These are phyloP conservation scores for Zoanthus gigantus DNA, from an alignment of 92 coral and sea anemone genomes.

Conservation along the genomic window DNA sequence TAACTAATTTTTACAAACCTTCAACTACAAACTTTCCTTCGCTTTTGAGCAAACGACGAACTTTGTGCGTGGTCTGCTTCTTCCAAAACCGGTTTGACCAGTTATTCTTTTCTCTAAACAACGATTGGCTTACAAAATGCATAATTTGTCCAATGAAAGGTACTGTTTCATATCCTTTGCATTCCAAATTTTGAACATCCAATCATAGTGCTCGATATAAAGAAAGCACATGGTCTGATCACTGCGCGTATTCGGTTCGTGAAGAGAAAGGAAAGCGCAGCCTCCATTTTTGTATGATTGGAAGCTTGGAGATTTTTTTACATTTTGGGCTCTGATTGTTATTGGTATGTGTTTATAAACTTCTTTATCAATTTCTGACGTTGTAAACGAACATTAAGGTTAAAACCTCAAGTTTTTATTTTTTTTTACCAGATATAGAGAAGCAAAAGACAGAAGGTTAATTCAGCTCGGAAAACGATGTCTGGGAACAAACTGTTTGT, in stretches of 20 bases:
- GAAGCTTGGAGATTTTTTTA: too few species aligned
- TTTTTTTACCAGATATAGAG: neutral
- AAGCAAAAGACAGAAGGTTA: neutral
- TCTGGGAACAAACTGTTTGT: constrained; percentile 37
- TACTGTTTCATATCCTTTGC: neutral
- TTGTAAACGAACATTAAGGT: too few species aligned
- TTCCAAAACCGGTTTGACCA: constrained; percentile 33
- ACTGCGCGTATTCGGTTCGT: too few species aligned
- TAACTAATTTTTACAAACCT: too few species aligned
- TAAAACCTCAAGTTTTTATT: too few species aligned
- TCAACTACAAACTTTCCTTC: neutral
- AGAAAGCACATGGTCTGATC: constrained; percentile 22
- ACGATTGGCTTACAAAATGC: neutral
- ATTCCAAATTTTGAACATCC: neutral
- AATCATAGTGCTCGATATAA: constrained; percentile 20
- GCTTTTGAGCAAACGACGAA: neutral
- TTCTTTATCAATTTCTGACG: too few species aligned
- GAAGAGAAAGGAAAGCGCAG: neutral
- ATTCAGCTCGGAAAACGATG: neutral
- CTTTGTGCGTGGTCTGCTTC: neutral
- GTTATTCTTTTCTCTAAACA: neutral
- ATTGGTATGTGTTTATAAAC: too few species aligned
- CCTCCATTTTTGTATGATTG: neutral
- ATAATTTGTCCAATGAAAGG: neutral
- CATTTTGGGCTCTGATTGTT: too few species aligned